A percentile compares a stretch with the other conserved stretches of the same genome.
These are phyloP conservation scores for Xiphophorus hellerii DNA, from an alignment of 2,113 vertebrate genomes.

Conservation along the genomic window DNA sequence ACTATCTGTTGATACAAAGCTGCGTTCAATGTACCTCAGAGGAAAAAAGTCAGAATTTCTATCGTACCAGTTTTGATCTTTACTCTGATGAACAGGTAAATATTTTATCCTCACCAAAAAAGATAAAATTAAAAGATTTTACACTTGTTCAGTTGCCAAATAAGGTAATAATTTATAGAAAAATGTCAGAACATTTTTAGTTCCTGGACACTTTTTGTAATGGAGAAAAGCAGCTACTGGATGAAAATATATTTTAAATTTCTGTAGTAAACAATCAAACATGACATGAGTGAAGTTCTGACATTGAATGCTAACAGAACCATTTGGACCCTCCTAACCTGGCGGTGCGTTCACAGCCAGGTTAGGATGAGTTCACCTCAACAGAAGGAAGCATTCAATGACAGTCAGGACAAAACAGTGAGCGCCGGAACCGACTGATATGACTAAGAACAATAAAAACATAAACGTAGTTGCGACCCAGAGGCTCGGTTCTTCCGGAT, in stretches of 20 bases:
- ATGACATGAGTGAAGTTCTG: background rate
- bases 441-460: conserved; percentile 25
- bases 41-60: background rate
- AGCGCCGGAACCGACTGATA: background rate
- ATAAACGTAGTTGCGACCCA: conserved; percentile 38
- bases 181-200: background rate
- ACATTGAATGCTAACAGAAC: background rate
- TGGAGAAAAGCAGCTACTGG: background rate
- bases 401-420: background rate
- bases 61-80: background rate
- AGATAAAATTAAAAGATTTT: background rate
- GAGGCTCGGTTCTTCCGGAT: conserved; percentile 46
- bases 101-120: background rate
- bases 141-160: too few species aligned
- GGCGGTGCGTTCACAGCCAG: background rate
- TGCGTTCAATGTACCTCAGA: background rate
- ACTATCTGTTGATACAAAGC: background rate
- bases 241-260: background rate
- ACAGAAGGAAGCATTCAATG: background rate
- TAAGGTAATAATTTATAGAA: too few species aligned
- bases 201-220: background rate
- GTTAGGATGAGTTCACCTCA: background rate
- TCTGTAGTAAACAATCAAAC: background rate
- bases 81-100: background rate
- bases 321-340: background rate